phyloP scores from a whole-genome alignment of 2,797 vertebrate species.

The Notamacropus eugenii region DNA sequence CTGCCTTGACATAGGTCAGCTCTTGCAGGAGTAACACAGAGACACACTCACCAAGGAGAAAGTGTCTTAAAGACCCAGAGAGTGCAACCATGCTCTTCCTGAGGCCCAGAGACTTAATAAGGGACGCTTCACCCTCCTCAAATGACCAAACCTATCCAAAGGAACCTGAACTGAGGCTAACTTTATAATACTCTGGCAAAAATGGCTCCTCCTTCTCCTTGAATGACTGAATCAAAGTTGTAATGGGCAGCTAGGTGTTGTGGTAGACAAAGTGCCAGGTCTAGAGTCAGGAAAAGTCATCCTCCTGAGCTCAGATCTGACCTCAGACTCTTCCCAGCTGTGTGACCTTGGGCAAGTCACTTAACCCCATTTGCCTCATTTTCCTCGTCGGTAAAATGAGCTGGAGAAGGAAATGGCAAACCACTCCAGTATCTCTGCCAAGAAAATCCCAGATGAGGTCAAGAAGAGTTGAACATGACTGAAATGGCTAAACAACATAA shows the following conservation, averaged over 20 bases:
- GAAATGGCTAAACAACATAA: background rate
- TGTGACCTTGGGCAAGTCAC: background rate
- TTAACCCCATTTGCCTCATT: background rate
- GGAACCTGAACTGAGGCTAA: background rate
- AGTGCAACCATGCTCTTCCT: background rate
- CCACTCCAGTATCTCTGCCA: background rate
- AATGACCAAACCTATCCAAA: background rate
- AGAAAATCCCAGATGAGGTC: background rate
- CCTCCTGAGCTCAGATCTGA: background rate
- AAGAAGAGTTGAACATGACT: background rate
- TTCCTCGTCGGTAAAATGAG: background rate
- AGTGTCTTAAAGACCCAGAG: background rate
- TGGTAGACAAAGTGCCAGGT: too few species aligned
- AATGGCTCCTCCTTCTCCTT: background rate
- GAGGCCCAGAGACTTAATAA: background rate
- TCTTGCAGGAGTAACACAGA: background rate
- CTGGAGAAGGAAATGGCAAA: background rate
- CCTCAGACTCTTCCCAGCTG: too few species aligned
- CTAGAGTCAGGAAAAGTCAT: background rate
- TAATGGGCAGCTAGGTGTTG: too few species aligned
- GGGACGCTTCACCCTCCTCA: background rate
- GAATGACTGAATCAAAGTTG: background rate
- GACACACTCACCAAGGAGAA: background rate
- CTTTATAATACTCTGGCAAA: background rate
- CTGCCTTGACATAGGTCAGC: background rate